Percentiles rank a stretch among this genome's conserved stretches.
These are phyloP conservation scores for Agrilus mali DNA, from an alignment of 2,888 invertebrate genomes.

Conservation along the genomic window DNA sequence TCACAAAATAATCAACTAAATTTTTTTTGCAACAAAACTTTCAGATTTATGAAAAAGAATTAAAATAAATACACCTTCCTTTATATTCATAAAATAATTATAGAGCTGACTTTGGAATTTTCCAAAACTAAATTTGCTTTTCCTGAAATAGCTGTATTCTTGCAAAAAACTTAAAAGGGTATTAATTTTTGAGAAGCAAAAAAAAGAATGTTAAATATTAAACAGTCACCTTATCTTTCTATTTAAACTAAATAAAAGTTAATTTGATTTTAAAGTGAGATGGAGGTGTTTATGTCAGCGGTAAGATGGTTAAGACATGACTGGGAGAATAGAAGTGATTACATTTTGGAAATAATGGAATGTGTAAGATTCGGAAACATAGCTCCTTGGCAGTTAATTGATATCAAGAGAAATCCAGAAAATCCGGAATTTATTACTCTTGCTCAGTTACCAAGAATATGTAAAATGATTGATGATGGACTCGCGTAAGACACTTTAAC, in stretches of 20 bases:
- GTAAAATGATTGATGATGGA: conserved; percentile 69
- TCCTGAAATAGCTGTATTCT: too few relatives aligned
- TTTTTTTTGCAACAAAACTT: too few relatives aligned
- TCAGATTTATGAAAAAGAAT: too few relatives aligned
- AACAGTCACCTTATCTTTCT: neutral
- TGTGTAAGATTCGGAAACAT: conserved; percentile 69
- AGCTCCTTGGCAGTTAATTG: conserved; percentile 68
- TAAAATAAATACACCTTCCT: too few relatives aligned
- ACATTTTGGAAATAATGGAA: conserved; percentile 48
- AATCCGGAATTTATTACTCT: conserved; percentile 59
- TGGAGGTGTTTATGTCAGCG: conserved; percentile 69
- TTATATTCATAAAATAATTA: too few relatives aligned
- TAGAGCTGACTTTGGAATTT: too few relatives aligned
- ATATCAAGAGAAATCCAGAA: conserved; percentile 61
- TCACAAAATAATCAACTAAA: too few relatives aligned
- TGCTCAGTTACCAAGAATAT: conserved; percentile 52
- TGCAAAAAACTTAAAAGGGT: too few relatives aligned
- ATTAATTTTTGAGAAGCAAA: too few relatives aligned
- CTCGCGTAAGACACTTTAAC: conserved; percentile 48
- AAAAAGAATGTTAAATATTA: too few relatives aligned
- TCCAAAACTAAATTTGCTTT: too few relatives aligned
- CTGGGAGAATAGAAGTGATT: conserved; percentile 47
- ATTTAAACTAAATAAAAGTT: neutral
- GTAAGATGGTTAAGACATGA: conserved; percentile 66
- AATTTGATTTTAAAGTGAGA: conserved; percentile 38